Conservation (phyloP, 2,888 invertebrate species). For the Dasypolia templi region DNA sequence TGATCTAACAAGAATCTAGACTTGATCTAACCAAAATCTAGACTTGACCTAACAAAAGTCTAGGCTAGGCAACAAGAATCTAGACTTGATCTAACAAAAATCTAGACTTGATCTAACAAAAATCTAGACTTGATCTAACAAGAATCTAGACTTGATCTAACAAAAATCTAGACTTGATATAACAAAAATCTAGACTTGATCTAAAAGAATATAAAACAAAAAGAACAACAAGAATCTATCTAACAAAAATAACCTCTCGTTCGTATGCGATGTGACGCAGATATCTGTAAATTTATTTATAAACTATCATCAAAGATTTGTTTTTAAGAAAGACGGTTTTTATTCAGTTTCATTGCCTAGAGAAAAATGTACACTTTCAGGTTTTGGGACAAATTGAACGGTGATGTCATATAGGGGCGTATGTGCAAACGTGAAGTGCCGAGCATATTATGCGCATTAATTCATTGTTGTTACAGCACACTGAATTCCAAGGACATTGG, state of each 20-base stretch:
- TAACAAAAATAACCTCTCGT: neutral
- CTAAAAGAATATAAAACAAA: no score
- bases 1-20: slow-evolving; percentile 8
- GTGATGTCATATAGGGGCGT: slow-evolving; percentile 40
- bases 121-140: slow-evolving; percentile 5
- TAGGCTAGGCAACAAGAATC: no score
- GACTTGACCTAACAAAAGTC: no score
- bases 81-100: no score
- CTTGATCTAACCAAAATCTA: neutral
- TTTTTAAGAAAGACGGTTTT: neutral
- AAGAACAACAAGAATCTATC: no score
- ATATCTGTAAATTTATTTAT: no score
- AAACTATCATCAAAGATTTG: no score
- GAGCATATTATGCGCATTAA: slow-evolving; percentile 17
- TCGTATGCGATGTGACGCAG: no score
- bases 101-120: no score
- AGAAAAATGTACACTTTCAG: neutral
- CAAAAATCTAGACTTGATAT: slow-evolving; percentile 4
- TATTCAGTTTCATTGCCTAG: slow-evolving; percentile 2
- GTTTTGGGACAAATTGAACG: neutral
- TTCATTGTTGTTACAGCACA: slow-evolving; percentile 2
- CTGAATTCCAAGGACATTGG: slow-evolving; percentile 1
- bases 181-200: slow-evolving; percentile 1
- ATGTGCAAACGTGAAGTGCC: neutral
- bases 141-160: no score